These are phyloP conservation scores for Danionella cerebrum DNA, from an alignment of 2,113 vertebrate genomes.

Conservation along the genomic window DNA sequence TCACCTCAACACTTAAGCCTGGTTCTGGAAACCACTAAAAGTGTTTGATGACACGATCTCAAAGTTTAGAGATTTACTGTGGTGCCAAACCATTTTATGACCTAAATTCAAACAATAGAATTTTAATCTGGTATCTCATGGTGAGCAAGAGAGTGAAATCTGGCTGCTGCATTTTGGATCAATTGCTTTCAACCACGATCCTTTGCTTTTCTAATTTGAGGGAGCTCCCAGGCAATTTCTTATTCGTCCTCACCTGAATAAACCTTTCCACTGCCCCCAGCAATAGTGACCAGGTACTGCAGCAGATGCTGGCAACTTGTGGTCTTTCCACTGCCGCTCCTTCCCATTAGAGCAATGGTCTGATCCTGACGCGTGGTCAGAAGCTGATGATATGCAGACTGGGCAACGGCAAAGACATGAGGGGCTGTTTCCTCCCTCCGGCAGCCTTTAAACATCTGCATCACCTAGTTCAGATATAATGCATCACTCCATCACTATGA, in stretches of 20 bases:
- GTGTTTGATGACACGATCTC: too few relatives aligned
- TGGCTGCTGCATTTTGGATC: too few relatives aligned
- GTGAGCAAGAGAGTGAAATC: too few relatives aligned
- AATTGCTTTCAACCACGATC: too few relatives aligned
- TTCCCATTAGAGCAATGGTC: slow-evolving; percentile 80
- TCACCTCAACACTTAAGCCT: too few relatives aligned
- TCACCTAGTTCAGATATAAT: slow-evolving; percentile 69
- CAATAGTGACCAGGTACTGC: slow-evolving; percentile 83
- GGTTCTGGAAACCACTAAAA: too few relatives aligned
- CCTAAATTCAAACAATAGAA: too few relatives aligned
- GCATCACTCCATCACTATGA: neutral
- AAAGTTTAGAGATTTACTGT: too few relatives aligned
- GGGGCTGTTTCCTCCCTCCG: slow-evolving; percentile 84
- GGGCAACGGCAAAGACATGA: slow-evolving; percentile 88
- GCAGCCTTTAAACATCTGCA: slow-evolving; percentile 98
- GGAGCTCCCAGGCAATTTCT: too few relatives aligned
- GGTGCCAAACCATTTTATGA: too few relatives aligned
- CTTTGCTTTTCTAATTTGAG: too few relatives aligned
- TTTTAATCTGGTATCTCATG: too few relatives aligned
- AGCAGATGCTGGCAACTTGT: slow-evolving; percentile 90
- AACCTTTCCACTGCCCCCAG: slow-evolving; percentile 78
- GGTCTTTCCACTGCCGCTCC: slow-evolving; percentile 90
- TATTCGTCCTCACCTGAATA: slow-evolving; percentile 80
- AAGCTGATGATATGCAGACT: slow-evolving; percentile 84
- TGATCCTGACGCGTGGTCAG: slow-evolving; percentile 93